Base-by-base conservation (phyloP, 2,797 vertebrate genomes). In the Tachyglossus aculeatus region DNA sequence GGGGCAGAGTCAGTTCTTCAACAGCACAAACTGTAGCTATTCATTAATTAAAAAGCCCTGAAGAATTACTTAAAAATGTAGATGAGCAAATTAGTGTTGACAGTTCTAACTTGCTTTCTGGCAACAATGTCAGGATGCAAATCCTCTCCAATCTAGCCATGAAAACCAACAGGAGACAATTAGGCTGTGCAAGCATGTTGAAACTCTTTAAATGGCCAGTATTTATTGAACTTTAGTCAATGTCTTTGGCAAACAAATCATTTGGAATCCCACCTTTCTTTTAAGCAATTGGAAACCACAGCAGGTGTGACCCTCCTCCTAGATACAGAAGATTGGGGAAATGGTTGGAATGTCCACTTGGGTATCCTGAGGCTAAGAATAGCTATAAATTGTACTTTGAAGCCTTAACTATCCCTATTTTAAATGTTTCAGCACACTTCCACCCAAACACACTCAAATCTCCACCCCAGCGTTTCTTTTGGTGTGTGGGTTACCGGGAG, bases 61-160 rank as follows among this genome's bases (percentile, higher is more conserved):
- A 55, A 74, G 12, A 27, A 3, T 32, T 56, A 29, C 22, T 32
- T 54, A 79, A 65, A 61, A 78, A 75, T 55, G 53, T 12, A 86
- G 60, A 74, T 21, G 54, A 82, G 48, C 5, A 70, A 71, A 55
- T 65, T 72, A 27, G 2, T 59, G 0, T 2, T 56, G 29, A 56
- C 38, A 31, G 50, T 72, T 84, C 59, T 33, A 27, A 64, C 53
- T 61, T 7, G 5, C 33, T 74, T 27, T 54, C 53, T 70, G 15
- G 71, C 67, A 77, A 34, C 19, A 33, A 48, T 40, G 21, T 60
- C 56, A 80, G 67, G 44, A 10, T 14, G 37, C 37, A 54, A 61
- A 27, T 61, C 33, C 41, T 9, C n/a, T 18, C n/a, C 14, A 25
- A 31, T 38, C 22, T 19, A 31, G 37, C 78, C 33, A 41, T 41